Percentiles rank a stretch among this genome's conserved stretches.
phyloP scores from a whole-genome alignment of 2,888 invertebrate species.

The Autographa pulchrina region DNA sequence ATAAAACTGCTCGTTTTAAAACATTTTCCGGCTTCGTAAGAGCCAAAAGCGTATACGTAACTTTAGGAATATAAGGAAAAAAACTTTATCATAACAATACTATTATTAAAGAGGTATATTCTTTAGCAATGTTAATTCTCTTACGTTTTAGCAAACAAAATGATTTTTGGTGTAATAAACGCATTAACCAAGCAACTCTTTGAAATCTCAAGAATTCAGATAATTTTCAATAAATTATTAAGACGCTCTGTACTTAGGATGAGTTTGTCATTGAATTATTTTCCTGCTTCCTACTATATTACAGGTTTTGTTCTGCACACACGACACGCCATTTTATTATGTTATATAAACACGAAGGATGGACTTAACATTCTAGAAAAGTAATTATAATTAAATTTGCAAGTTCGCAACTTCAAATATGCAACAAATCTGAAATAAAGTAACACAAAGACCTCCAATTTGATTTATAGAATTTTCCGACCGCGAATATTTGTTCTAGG shows the following conservation, averaged over 20 bases:
- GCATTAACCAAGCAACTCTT: background rate
- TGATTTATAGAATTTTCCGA: slow-evolving; percentile 17
- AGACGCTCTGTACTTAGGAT: slow-evolving; percentile 42
- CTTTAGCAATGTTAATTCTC: background rate
- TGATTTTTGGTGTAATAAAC: background rate
- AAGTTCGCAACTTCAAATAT: slow-evolving; percentile 20
- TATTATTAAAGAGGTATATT: too few species aligned
- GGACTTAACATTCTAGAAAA: slow-evolving; percentile 40
- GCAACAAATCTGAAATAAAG: slow-evolving; percentile 10
- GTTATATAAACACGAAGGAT: slow-evolving; percentile 47
- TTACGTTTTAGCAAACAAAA: background rate
- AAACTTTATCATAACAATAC: background rate
- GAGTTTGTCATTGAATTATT: slow-evolving; percentile 60
- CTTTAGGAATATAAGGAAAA: background rate
- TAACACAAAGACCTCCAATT: slow-evolving; percentile 4
- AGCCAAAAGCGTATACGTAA: too few species aligned
- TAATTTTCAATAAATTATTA: slow-evolving; percentile 44
- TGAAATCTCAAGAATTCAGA: slow-evolving; percentile 37
- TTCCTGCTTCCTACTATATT: slow-evolving; percentile 60
- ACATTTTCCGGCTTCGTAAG: background rate
- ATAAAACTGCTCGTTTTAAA: background rate
- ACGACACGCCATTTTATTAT: slow-evolving; percentile 33
- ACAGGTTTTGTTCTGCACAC: slow-evolving; percentile 56
- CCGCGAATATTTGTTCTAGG: slow-evolving; percentile 1
- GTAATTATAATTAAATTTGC: slow-evolving; percentile 35